Conservation (phyloP, 2,888 invertebrate genomes). For the Orthonevra nobilis region DNA sequence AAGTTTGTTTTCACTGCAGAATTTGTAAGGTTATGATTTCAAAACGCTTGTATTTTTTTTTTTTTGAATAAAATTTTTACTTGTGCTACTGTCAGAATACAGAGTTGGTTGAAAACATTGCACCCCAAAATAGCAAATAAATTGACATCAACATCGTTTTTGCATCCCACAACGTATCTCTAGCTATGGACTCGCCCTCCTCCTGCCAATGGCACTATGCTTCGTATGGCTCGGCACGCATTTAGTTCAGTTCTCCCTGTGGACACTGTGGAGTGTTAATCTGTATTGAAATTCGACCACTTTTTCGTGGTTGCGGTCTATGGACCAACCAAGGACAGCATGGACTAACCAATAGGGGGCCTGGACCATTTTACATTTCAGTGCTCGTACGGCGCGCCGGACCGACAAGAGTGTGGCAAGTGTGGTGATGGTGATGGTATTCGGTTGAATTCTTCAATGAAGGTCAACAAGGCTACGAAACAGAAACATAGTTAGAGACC, state of each 20-base stretch:
- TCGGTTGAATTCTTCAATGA: constrained; percentile 54
- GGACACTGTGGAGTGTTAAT: constrained; percentile 66
- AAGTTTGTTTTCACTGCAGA: too few species aligned
- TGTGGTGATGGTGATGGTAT: constrained; percentile 22
- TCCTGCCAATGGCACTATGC: background rate
- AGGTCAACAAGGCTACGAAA: constrained; percentile 61
- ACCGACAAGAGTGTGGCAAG: constrained; percentile 7
- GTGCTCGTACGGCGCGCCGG: constrained; percentile 9
- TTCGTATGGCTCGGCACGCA: constrained; percentile 19
- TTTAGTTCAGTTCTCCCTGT: constrained; percentile 11
- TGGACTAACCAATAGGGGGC: background rate
- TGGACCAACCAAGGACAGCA: constrained; percentile 16
- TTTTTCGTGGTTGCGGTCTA: constrained; percentile 66
- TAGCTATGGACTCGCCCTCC: too few species aligned
- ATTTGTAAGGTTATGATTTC: too few species aligned
- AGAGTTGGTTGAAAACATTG: too few species aligned
- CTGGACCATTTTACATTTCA: constrained; percentile 57
- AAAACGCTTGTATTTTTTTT: background rate
- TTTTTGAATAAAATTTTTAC: too few species aligned
- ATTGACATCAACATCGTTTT: constrained; percentile 34
- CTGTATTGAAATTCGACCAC: constrained; percentile 69
- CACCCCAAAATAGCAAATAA: constrained; percentile 13
- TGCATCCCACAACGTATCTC: constrained; percentile 24
- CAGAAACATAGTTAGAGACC: too few species aligned
- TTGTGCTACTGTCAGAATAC: too few species aligned